phyloP scores from a whole-genome alignment of 2,888 invertebrate species.

The Apodemia mormo region DNA sequence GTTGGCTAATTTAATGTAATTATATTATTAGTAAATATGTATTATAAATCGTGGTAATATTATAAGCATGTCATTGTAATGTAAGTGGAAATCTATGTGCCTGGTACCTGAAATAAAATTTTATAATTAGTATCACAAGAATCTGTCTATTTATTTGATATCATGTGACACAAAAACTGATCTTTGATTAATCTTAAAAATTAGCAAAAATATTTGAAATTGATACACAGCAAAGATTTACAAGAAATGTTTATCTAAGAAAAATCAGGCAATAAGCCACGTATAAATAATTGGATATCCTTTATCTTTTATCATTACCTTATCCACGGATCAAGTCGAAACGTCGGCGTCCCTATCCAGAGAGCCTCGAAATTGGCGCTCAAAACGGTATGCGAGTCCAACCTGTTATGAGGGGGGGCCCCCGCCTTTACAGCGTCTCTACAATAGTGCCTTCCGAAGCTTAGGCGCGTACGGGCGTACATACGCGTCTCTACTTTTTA shows the following conservation, averaged over 20 bases:
- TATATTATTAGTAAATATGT: too few relatives aligned
- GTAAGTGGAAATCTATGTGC: too few relatives aligned
- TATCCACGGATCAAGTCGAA: slow-evolving; percentile 62
- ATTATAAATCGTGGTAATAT: too few relatives aligned
- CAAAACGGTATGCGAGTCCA: slow-evolving; percentile 69
- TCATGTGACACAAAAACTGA: not conserved
- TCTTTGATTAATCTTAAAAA: not conserved
- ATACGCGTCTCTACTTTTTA: slow-evolving; percentile 43
- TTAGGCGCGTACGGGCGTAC: slow-evolving; percentile 53
- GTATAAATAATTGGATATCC: slow-evolving; percentile 30
- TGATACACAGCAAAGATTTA: slow-evolving; percentile 20
- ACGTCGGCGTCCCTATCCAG: slow-evolving; percentile 55
- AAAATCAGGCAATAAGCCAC: slow-evolving; percentile 22
- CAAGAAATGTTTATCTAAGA: slow-evolving; percentile 16
- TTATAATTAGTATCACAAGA: too few relatives aligned
- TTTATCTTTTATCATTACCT: slow-evolving; percentile 60
- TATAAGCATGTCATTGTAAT: too few relatives aligned
- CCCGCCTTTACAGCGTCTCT: slow-evolving; percentile 39
- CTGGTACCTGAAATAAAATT: too few relatives aligned
- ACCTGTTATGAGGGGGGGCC: slow-evolving; percentile 66
- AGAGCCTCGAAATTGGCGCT: slow-evolving; percentile 73
- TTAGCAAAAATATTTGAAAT: slow-evolving; percentile 16
- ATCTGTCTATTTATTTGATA: too few relatives aligned
- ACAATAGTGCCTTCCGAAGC: slow-evolving; percentile 56
- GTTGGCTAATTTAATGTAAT: too few relatives aligned